A percentile compares a stretch with the other conserved stretches of the same genome.
Evolutionary conservation across 2,113 vertebrate species (phyloP).

Genomic region (Pseudolaguvia tuberculata): DNA sequence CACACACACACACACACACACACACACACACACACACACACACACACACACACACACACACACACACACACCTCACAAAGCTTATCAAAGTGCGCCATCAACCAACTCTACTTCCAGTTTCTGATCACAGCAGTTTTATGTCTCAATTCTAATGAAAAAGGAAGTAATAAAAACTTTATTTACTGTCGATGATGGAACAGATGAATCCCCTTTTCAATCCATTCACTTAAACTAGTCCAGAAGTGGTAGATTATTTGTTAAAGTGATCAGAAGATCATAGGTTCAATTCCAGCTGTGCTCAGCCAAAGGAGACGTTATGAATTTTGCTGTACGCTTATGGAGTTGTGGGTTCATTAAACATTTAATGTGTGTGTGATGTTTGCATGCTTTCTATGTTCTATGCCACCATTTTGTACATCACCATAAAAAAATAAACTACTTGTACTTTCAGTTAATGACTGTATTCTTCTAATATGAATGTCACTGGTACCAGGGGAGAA

Average conservation of each 20-base stretch:
- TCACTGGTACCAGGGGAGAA: conserved; percentile 1
- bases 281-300: no score
- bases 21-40: no score
- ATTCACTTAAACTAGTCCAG: no score
- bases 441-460: conserved; percentile 30
- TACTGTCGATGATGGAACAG: neutral
- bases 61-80: no score
- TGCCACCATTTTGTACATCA: neutral
- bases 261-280: no score
- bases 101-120: neutral
- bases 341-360: no score
- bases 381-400: no score
- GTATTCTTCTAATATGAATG: conserved; percentile 11
- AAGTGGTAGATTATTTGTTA: no score
- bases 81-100: neutral
- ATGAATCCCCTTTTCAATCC: no score
- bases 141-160: neutral
- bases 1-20: neutral
- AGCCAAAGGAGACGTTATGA: no score
- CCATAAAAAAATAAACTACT: conserved; percentile 38
- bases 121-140: neutral
- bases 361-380: no score
- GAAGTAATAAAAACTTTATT: neutral
- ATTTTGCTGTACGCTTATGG: no score
- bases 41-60: neutral